Evolutionary conservation across 2,113 vertebrate genomes (phyloP), one percentile per base, ranked within the genome.

Genomic region (Mixornis gularis): DNA sequence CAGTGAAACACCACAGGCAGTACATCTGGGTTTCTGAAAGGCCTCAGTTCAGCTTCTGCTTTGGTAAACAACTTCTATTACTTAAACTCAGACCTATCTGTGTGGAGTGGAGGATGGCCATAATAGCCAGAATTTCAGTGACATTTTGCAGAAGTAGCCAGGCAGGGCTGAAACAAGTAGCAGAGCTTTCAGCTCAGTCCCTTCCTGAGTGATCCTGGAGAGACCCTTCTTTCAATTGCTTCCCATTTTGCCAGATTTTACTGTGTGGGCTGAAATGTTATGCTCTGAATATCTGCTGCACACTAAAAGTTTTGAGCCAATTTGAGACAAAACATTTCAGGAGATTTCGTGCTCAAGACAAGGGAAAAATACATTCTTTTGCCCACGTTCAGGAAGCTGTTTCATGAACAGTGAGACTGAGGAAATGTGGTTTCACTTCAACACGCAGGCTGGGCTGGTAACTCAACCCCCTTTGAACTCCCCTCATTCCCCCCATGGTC

Each of bases 341-440:
- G 87, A 79, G 46, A 85, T 77, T 88, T 88, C 17, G 7, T 70
- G 79, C 64, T n/a, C 38, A 63, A 73, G 29, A 64, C 46, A 83
- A 83, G 46, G 64, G 76, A 73, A 93, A 93, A 93, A 73, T 40
- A 44, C 72, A 73, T 94, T 96, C 89, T 62, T 93, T 80, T 85
- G 86, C 76, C 46, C 79, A 92, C 8, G 3, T 94, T 88, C 80
- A 92, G 86, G 68, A 85, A 83, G 76, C 36, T 83, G 38, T 41
- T 88, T 85, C 72, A 62, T 9, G 26, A 93, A 41, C 38, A 84
- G 38, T 1, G 1, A 85, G 70, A 38, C 81, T 52, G 85, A 88
- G 64, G 68, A 92, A 88, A 80, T 92, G 79, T 73, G 71, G 76
- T 96, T 83, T 92, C 51, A 65, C 63, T 53, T 69, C 59, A 73